phyloP scores from a whole-genome alignment of 2,113 vertebrate species.

The Pollachius pollachius region DNA sequence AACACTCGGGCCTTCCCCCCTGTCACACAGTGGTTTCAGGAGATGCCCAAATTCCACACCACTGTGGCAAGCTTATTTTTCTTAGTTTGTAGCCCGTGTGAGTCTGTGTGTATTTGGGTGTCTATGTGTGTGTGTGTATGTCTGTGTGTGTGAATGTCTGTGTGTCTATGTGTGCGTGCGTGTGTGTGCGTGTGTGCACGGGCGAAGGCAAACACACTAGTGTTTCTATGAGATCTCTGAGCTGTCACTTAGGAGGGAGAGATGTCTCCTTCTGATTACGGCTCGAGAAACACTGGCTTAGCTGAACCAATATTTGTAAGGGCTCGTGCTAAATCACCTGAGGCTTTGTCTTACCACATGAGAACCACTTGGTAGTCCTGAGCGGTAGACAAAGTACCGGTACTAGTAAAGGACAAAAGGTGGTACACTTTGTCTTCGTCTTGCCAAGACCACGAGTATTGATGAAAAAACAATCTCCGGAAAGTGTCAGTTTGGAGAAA shows the following conservation, averaged over 20 bases:
- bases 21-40: neutral
- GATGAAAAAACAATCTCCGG: neutral
- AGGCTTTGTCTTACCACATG: constrained; percentile 55
- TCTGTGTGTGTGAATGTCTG: no score
- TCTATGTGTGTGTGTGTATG: no score
- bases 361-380: constrained; percentile 34
- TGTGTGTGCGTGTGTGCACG: constrained; percentile 21
- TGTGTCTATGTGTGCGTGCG: no score
- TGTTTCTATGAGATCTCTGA: constrained; percentile 47
- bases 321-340: constrained; percentile 62
- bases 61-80: no score
- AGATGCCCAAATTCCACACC: neutral
- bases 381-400: constrained; percentile 20
- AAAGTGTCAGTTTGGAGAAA: no score
- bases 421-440: neutral
- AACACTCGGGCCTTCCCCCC: neutral
- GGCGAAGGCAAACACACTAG: constrained; percentile 54
- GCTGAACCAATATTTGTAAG: constrained; percentile 72
- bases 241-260: constrained; percentile 55
- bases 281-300: constrained; percentile 51
- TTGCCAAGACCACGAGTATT: constrained; percentile 14
- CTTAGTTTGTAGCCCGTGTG: no score
- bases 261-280: constrained; percentile 60
- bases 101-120: no score
- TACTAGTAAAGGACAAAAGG: no score